These are phyloP conservation scores for Drosophila lini DNA, from an alignment of 1,140 invertebrate genomes.

Conservation along the genomic window DNA sequence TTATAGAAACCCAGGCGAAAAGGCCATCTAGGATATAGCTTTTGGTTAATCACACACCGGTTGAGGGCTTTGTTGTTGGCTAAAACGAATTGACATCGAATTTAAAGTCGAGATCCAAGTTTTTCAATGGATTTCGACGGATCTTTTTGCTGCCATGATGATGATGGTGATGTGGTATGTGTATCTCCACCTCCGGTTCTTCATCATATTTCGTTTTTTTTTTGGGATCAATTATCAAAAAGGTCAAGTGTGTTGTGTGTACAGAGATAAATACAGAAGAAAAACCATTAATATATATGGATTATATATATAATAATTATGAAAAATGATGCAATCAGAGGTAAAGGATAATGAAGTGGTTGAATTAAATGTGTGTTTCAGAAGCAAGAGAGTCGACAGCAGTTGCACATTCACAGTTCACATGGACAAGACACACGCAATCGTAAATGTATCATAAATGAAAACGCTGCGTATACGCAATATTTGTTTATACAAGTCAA, in stretches of 20 bases:
- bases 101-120: constrained; percentile 84
- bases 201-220: constrained; percentile 48
- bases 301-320: constrained; percentile 25
- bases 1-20: constrained; percentile 15
- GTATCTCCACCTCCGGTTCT: constrained; percentile 77
- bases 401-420: constrained; percentile 48
- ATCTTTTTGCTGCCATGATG: constrained; percentile 83
- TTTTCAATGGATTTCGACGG: constrained; percentile 81
- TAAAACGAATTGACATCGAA: constrained; percentile 84
- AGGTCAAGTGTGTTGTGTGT: constrained; percentile 43
- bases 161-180: constrained; percentile 83
- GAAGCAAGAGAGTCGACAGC: constrained; percentile 45
- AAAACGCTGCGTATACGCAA: constrained; percentile 62
- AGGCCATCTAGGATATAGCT: constrained; percentile 8
- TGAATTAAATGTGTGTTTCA: constrained; percentile 43
- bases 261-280: constrained; percentile 70
- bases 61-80: constrained; percentile 66
- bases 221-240: constrained; percentile 51
- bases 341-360: constrained; percentile 49
- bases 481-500: constrained; percentile 68
- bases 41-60: constrained; percentile 63
- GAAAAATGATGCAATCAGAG: constrained; percentile 44
- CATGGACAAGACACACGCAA: constrained; percentile 36
- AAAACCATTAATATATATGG: constrained; percentile 58
- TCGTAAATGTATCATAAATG: constrained; percentile 34